A percentile compares a stretch with the other conserved stretches of the same genome.
These are phyloP conservation scores for Zhuqinia jingwanae DNA, from an alignment of 2,888 invertebrate species.

Conservation along the genomic window DNA sequence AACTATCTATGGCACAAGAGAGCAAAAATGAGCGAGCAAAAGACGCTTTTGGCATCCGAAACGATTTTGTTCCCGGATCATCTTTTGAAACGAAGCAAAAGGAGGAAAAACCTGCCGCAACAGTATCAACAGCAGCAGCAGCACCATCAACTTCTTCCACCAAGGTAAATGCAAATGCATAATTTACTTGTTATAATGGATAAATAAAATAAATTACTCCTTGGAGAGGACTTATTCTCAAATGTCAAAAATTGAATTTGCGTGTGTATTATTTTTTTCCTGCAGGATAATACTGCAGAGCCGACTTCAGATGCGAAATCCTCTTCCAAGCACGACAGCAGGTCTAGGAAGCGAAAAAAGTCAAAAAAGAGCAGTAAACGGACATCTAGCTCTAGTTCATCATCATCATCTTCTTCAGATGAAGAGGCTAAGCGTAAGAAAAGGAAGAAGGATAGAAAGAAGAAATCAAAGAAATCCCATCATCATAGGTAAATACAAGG, in stretches of 20 bases:
- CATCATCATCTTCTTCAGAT: conserved; percentile 75
- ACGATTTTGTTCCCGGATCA: conserved; percentile 93
- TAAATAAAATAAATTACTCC: background rate
- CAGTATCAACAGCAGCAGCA: too few relatives aligned
- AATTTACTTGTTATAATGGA: background rate
- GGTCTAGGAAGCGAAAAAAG: conserved; percentile 74
- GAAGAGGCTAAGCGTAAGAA: conserved; percentile 76
- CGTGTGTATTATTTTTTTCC: background rate
- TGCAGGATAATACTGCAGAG: conserved; percentile 53
- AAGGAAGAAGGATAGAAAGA: conserved; percentile 77
- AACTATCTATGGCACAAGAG: conserved; percentile 96
- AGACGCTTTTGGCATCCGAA: conserved; percentile 96
- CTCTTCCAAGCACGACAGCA: conserved; percentile 64
- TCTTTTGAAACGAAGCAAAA: conserved; percentile 74
- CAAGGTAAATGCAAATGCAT: conserved; percentile 35
- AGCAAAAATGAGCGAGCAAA: conserved; percentile 96
- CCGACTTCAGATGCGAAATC: conserved; percentile 42
- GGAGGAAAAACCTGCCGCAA: conserved; percentile 57
- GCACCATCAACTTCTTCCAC: conserved; percentile 32
- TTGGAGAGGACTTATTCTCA: background rate
- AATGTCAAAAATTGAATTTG: background rate
- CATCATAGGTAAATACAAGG: conserved; percentile 76
- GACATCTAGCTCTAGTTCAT: conserved; percentile 74
- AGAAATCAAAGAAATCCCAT: conserved; percentile 78
- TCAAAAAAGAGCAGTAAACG: conserved; percentile 74